Evolutionary conservation across 2,888 invertebrate genomes (phyloP).

Genomic region (Heliconius ismenius): DNA sequence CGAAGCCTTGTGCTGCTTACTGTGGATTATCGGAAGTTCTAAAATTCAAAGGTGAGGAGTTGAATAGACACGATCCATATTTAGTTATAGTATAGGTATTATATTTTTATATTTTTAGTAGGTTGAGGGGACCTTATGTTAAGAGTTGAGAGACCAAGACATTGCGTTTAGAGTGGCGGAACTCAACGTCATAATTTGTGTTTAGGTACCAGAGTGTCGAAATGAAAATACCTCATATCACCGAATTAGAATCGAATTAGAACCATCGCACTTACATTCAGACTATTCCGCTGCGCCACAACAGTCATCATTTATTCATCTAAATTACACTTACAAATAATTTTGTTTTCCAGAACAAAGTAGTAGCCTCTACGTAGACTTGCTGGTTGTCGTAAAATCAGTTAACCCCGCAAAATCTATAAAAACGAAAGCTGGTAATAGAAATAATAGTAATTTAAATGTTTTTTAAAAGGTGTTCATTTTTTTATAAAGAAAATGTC

Average conservation of each 20-base stretch:
- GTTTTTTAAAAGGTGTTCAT: no score
- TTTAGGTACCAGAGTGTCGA: no score
- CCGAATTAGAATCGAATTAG: not conserved
- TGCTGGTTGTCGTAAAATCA: constrained; percentile 86
- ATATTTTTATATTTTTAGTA: not conserved
- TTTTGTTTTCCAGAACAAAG: constrained; percentile 60
- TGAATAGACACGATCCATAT: not conserved
- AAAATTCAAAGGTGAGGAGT: constrained; percentile 63
- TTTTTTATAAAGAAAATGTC: not conserved
- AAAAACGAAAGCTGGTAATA: constrained; percentile 81
- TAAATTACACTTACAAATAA: constrained; percentile 3
- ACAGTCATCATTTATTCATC: not conserved
- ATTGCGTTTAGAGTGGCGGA: no score
- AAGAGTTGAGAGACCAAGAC: no score
- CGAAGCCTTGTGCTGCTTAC: constrained; percentile 83
- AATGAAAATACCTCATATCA: not conserved
- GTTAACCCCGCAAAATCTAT: constrained; percentile 84
- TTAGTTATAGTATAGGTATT: not conserved
- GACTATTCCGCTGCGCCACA: not conserved
- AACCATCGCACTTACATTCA: not conserved
- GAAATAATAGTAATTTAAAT: not conserved
- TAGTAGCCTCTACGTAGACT: constrained; percentile 81
- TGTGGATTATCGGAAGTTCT: constrained; percentile 80
- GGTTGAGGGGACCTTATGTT: no score
- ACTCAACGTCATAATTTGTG: no score